Percentiles rank a stretch among this genome's conserved stretches.
phyloP scores from a whole-genome alignment of 2,113 vertebrate genomes.

The Pteropus alecto region DNA sequence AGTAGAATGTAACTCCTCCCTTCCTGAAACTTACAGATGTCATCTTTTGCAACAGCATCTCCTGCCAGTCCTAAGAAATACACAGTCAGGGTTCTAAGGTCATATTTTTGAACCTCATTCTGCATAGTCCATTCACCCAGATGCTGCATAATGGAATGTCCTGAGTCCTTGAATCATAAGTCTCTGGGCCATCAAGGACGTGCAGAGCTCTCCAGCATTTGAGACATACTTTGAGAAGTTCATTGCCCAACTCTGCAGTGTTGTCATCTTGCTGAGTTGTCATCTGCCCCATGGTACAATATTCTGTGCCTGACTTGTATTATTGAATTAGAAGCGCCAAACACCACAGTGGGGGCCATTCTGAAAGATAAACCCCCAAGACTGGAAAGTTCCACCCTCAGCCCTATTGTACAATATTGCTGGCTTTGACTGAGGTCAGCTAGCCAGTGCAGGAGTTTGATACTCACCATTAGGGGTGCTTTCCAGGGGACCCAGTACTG shows the following conservation, averaged over 20 bases:
- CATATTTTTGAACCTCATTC: background rate
- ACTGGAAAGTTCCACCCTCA: background rate
- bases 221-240: background rate
- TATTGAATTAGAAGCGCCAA: background rate
- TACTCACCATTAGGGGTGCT: background rate
- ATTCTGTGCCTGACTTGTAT: background rate
- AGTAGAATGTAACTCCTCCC: background rate
- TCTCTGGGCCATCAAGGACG: background rate
- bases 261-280: background rate
- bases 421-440: background rate
- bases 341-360: background rate
- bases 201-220: background rate
- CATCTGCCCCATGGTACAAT: background rate
- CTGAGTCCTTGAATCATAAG: background rate
- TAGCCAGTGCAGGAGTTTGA: background rate
- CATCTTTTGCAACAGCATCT: background rate
- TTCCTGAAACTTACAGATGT: background rate
- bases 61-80: background rate
- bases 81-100: background rate
- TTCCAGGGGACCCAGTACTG: background rate
- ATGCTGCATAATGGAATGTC: background rate
- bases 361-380: background rate
- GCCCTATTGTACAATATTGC: background rate
- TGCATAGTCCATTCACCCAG: background rate
- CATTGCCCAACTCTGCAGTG: background rate